A percentile compares a stretch with the other conserved stretches of the same genome.
Conservation (phyloP, 1,140 invertebrate genomes). For the Tenebrio molitor region DNA sequence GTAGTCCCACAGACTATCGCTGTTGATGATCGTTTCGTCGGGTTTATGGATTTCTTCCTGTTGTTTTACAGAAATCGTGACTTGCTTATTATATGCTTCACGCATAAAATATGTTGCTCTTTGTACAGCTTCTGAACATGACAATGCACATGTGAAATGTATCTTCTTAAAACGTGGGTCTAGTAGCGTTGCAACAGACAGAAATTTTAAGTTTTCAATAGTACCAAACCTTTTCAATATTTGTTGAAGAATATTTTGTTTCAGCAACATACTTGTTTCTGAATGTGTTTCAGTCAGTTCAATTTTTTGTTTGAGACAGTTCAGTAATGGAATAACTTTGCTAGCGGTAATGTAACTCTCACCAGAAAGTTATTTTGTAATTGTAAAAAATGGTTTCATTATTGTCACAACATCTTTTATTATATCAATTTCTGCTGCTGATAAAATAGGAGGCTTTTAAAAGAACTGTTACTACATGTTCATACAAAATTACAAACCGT, state of each 20-base stretch:
- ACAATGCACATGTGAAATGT: slow-evolving; percentile 25
- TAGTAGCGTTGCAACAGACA: not conserved
- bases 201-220: not conserved
- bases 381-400: not conserved
- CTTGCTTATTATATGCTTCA: not conserved
- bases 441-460: not conserved
- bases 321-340: not conserved
- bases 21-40: no score
- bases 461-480: not conserved
- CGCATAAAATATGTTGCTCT: not conserved
- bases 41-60: no score
- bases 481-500: not conserved
- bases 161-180: slow-evolving; percentile 20
- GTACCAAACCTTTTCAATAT: slow-evolving; percentile 10
- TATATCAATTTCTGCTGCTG: not conserved
- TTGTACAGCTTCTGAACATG: not conserved
- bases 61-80: no score
- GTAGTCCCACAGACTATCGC: no score
- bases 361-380: slow-evolving; percentile 14
- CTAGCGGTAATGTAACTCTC: not conserved
- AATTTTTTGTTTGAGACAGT: slow-evolving; percentile 5
- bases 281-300: not conserved
- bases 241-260: not conserved
- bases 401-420: slow-evolving; percentile 5
- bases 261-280: no score